Evolutionary conservation across 2,888 invertebrate genomes (phyloP).

Genomic region (Teinopalpus imperialis): DNA sequence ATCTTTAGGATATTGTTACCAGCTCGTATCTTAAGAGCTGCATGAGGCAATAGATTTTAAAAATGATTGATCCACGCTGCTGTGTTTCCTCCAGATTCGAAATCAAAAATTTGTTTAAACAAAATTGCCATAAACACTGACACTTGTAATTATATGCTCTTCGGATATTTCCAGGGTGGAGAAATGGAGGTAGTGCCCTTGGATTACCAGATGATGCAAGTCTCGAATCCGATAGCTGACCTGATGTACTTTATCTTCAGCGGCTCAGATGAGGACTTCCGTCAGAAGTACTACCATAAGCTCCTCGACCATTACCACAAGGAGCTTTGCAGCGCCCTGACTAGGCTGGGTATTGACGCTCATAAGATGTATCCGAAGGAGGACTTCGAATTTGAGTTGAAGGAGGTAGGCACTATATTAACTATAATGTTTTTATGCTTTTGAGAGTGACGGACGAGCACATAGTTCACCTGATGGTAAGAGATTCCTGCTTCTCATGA

Average conservation of each 20-base stretch:
- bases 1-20: no score
- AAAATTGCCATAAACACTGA: no score
- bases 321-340: constrained; percentile 28
- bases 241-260: constrained; percentile 41
- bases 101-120: no score
- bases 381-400: constrained; percentile 32
- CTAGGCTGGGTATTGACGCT: constrained; percentile 28
- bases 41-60: no score
- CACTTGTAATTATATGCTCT: no score
- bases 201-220: constrained; percentile 40
- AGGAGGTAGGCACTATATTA: constrained; percentile 30
- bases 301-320: constrained; percentile 35
- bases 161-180: constrained; percentile 42
- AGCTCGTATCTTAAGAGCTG: no score
- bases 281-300: constrained; percentile 32
- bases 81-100: no score
- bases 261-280: constrained; percentile 42
- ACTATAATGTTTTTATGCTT: no score
- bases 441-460: no score
- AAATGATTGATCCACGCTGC: no score
- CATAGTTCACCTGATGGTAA: no score
- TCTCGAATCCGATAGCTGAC: constrained; percentile 31
- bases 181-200: constrained; percentile 32
- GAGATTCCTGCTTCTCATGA: no score
- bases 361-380: constrained; percentile 29